These are phyloP conservation scores for Pseudomugil tenellus DNA, from an alignment of 2,797 vertebrate genomes.

Conservation along the genomic window DNA sequence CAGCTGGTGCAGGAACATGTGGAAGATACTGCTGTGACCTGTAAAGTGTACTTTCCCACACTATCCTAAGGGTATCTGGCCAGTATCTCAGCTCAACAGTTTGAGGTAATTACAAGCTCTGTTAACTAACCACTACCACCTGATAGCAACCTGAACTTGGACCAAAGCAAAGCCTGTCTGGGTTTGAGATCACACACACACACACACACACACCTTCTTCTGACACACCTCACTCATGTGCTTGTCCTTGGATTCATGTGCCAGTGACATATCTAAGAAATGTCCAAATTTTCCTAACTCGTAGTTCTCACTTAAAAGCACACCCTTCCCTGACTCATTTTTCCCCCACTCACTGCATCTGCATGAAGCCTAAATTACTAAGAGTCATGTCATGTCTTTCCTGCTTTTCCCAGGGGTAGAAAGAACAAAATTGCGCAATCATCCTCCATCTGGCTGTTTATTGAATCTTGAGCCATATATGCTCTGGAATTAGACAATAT, in stretches of 20 bases:
- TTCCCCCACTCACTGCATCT: constrained; percentile 59
- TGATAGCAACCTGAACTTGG: constrained; percentile 76
- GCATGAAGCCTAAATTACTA: constrained; percentile 35
- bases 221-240: constrained; percentile 51
- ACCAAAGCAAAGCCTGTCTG: constrained; percentile 67
- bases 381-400: constrained; percentile 25
- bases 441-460: not conserved
- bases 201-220: constrained; percentile 66
- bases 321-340: constrained; percentile 60
- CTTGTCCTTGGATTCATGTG: constrained; percentile 24
- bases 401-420: constrained; percentile 44
- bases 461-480: too few species aligned
- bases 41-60: constrained; percentile 70
- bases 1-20: constrained; percentile 14
- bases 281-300: constrained; percentile 38
- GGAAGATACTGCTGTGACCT: constrained; percentile 28
- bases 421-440: constrained; percentile 11
- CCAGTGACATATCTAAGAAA: constrained; percentile 33
- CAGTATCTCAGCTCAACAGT: constrained; percentile 62
- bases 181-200: constrained; percentile 77
- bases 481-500: too few species aligned
- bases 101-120: constrained; percentile 70
- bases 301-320: constrained; percentile 9
- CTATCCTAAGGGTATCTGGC: constrained; percentile 68
- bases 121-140: constrained; percentile 75